These are phyloP conservation scores for Drosophila formosana DNA, from an alignment of 2,888 invertebrate species.

Conservation along the genomic window DNA sequence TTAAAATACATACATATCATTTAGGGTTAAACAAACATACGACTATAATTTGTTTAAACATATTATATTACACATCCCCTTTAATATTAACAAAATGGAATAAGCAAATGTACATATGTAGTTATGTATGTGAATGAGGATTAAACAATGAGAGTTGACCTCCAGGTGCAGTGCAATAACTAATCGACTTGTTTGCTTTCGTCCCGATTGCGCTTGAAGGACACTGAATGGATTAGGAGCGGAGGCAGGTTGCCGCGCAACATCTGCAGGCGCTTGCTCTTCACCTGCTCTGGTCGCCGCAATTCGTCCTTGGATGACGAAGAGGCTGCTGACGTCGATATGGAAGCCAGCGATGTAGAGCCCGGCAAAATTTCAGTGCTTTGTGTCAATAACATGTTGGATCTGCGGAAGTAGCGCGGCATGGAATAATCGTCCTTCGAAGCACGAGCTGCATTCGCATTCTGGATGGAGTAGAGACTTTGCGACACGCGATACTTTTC, in stretches of 20 bases:
- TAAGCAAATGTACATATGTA: not conserved
- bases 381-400: conserved; percentile 82
- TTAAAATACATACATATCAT: conserved; percentile 10
- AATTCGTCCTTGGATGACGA: conserved; percentile 73
- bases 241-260: conserved; percentile 84
- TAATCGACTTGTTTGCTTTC: conserved; percentile 81
- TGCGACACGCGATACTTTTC: conserved; percentile 84
- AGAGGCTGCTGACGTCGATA: conserved; percentile 61
- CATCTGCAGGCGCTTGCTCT: conserved; percentile 84
- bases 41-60: conserved; percentile 8
- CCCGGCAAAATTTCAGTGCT: conserved; percentile 80
- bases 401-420: conserved; percentile 88
- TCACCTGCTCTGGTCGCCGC: conserved; percentile 80
- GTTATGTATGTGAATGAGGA: not conserved
- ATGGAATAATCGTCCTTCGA: conserved; percentile 87
- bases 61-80: conserved; percentile 10
- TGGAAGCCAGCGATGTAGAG: conserved; percentile 65
- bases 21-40: not conserved
- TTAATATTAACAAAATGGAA: conserved; percentile 9
- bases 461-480: conserved; percentile 86
- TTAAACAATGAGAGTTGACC: not conserved
- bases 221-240: conserved; percentile 84
- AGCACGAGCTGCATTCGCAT: conserved; percentile 85
- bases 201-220: conserved; percentile 81
- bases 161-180: not conserved